These are phyloP conservation scores for Hoplodrina blanda DNA, from an alignment of 2,888 invertebrate species.

Conservation along the genomic window DNA sequence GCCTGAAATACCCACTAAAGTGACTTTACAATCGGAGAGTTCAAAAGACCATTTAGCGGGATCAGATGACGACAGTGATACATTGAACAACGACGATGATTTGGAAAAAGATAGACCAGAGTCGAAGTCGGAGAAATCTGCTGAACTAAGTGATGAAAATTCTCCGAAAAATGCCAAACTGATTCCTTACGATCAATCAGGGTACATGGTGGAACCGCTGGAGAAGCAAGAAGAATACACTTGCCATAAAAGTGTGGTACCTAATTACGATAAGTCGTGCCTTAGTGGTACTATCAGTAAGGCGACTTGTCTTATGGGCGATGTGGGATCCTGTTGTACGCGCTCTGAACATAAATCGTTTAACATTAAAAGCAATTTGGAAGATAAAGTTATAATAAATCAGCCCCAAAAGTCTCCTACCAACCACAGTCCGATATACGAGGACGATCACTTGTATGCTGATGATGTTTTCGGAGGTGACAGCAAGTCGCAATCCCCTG, in stretches of 20 bases:
- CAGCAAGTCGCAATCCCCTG: conserved; percentile 91
- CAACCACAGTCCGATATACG: conserved; percentile 91
- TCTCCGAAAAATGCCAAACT: conserved; percentile 79
- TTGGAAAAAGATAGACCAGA: conserved; percentile 90
- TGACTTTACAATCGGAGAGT: conserved; percentile 93
- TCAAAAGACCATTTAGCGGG: conserved; percentile 91
- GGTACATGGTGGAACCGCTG: conserved; percentile 89
- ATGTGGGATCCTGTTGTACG: conserved; percentile 86
- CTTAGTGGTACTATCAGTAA: conserved; percentile 87
- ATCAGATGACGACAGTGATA: conserved; percentile 93
- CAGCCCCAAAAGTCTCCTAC: conserved; percentile 92
- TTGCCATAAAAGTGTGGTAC: conserved; percentile 83
- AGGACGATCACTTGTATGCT: conserved; percentile 90
- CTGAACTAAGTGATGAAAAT: conserved; percentile 78
- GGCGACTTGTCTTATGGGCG: conserved; percentile 86
- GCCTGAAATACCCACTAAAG: conserved; percentile 94
- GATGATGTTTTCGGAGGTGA: conserved; percentile 92
- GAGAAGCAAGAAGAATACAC: conserved; percentile 82
- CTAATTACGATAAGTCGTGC: conserved; percentile 87
- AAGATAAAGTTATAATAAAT: conserved; percentile 90
- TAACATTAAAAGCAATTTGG: conserved; percentile 78
- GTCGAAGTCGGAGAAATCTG: conserved; percentile 83
- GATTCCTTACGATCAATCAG: conserved; percentile 88
- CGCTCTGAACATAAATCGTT: conserved; percentile 84
- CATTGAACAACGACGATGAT: conserved; percentile 92